Conservation (phyloP, 1,140 invertebrate genomes). For the Delia radicum region DNA sequence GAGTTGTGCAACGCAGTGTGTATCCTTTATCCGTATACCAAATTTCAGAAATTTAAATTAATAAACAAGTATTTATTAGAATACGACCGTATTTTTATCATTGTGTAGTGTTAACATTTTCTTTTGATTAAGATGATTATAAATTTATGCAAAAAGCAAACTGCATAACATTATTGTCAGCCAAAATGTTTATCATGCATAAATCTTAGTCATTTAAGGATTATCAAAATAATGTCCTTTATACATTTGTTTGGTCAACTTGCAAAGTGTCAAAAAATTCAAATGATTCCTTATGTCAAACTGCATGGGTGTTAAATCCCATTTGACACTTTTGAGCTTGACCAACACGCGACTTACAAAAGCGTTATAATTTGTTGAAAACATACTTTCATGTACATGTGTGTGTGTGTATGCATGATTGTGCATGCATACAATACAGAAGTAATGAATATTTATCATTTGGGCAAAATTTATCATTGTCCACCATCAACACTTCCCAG, state of each 20-base stretch:
- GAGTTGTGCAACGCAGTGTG: too few species aligned
- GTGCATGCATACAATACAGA: neutral
- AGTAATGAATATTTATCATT: slow-evolving; percentile 15
- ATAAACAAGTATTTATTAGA: too few species aligned
- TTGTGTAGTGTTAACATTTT: too few species aligned
- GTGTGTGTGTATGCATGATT: neutral
- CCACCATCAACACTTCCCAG: neutral
- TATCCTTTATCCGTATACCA: too few species aligned
- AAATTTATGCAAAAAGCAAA: neutral
- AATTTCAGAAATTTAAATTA: too few species aligned
- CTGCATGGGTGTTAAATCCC: slow-evolving; percentile 9
- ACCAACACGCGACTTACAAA: slow-evolving; percentile 11
- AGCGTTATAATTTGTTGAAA: slow-evolving; percentile 10
- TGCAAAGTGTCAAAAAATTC: slow-evolving; percentile 13
- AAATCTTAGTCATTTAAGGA: neutral
- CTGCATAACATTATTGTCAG: neutral
- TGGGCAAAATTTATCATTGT: neutral
- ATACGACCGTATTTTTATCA: too few species aligned
- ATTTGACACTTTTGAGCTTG: slow-evolving; percentile 11
- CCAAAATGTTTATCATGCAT: neutral
- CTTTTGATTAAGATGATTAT: too few species aligned
- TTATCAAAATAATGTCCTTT: neutral
- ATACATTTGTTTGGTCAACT: slow-evolving; percentile 13
- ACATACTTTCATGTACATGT: neutral
- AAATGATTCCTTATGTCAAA: neutral